Evolutionary conservation across 2,113 vertebrate genomes (phyloP), one percentile per base, ranked within the genome.

Genomic region (Eubucco bourcierii): DNA sequence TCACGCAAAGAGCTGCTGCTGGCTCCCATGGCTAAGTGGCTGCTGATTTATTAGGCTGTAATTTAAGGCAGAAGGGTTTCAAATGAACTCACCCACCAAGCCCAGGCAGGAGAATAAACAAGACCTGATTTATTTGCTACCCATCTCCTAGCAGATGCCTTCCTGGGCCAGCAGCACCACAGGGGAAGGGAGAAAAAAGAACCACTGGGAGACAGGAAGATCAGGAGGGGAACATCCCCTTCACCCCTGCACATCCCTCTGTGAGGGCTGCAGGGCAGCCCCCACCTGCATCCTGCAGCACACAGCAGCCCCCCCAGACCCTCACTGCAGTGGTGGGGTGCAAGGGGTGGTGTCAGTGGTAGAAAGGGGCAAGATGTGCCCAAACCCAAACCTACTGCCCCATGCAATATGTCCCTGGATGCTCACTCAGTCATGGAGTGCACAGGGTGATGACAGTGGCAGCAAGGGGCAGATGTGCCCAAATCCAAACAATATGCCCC

Each of bases 1-100:
- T 84, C 7, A 34, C 1, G 0, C 74, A 44, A 76, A 73, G 33
- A 0, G 55, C 60, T 37, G 50, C 80, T 58, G 1, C 75, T 33
- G 13, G 2, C 92, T 61, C 2, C 21, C 78, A n/a, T 31, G 10
- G 27, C 76, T 90, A 47, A 68, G 93, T 64, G 84, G 66, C 15
- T 73, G 58, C 76, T 83, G 91, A 91, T 90, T 93, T 88, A 94
- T 91, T 88, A 56, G 93, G 83, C 72, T 82, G 81, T 79, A 87
- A 94, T 94, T 95, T 93, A 87, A 84, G 93, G 93, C 86, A 76
- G 91, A 92, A 85, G 24, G 33, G 53, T 91, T 87, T 58, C 28
- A 91, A 93, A 89, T 80, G 90, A 94, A 84, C 94, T 83, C 84
- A 5, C 77, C 68, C 87, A 29, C 77, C 77, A 3, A 83, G 77